Evolutionary conservation across 2,888 invertebrate genomes (phyloP), one percentile per base, ranked within the genome.

Genomic region (Nomada ruficornis): DNA sequence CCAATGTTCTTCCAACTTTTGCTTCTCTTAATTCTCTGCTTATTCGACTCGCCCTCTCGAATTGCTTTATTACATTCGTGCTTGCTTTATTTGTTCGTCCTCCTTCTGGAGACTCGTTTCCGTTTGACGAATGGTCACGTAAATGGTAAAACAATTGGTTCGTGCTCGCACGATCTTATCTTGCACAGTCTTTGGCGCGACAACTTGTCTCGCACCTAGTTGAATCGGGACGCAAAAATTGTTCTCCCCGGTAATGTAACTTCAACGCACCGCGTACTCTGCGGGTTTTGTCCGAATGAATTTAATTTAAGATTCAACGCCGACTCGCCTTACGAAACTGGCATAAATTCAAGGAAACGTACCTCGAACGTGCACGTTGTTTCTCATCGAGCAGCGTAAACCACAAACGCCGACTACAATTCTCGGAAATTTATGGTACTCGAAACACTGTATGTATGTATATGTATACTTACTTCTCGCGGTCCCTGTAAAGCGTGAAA

Each of bases 371-470:
- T 60, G 23, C 77, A 29, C 54, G 71, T 29, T 78, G 77, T 67
- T 78, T 42, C 42, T 47, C 73, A 63, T 78, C 69, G 73, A 36
- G 10, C 26, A 18, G 13, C n/a, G 44, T 54, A 44, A 54, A 65
- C 68, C 68, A 55, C 73, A 52, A 68, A 63, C 44, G 59, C 54
- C 50, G 64, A 13, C 60, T 23, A 76, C 78, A 79, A 73, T 78
- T 75, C 55, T 42, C 47, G 13, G 57, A 72, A 76, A 84, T 84
- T 78, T 78, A 82, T 82, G 44, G 59, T 59, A 64, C 70, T 72
- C 44, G 80, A 75, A 64, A 15, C 18, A 50, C 57, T 50, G 62
- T 62, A 26, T 60, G 36, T 7, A 36, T 36, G 36, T 36, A 7
- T 7, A 36, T 7, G 36, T 7, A 36, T 36, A 36, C 36, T 36